Evolutionary conservation across 2,797 vertebrate genomes (phyloP), one percentile per base, ranked within the genome.

Genomic region (Hypotaenidia okinawae): DNA sequence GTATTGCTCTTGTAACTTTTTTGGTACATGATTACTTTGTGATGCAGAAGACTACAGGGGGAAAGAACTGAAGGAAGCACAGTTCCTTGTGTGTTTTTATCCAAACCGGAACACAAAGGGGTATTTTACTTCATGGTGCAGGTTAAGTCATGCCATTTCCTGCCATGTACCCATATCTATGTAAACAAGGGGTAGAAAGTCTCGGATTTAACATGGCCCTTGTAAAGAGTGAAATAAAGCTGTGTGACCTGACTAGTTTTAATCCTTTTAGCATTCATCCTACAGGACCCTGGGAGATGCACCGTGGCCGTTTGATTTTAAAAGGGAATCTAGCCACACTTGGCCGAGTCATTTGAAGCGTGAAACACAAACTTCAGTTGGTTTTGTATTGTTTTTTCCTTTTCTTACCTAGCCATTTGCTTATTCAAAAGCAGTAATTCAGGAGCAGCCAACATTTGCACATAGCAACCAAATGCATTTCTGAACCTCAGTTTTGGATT

Each of bases 231-330:
- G 84, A 93, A 90, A 80, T 85, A 88, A 93, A 93, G 80, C 72
- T 74, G 49, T 85, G 88, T 87, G 90, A 89, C 57, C 77, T 89
- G 72, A 70, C 33, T 49, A 66, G 80, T 90, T 91, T 90, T 97
- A 97, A 97, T 97, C 96, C 95, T 94, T 96, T 97, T 97, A 97
- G 94, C 96, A 75, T 96, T 95, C 87, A 72, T 92, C 68, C 95
- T 96, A 87, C 45, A 96, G 90, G 93, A 94, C 94, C 81, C 84
- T 93, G 72, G 87, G 95, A 97, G 84, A 90, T 90, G 77, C 77
- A 92, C 58, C 24, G 13, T 80, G 57, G 75, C 47, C 64, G 22
- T 93, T 92, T 96, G 96, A 95, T 96, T 96, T 96, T 96, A 87
- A 96, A 97, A 96, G 94, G 70, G 68, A 93, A 90, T 63, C 75